Evolutionary conservation across 2,113 vertebrate species (phyloP).

Genomic region (Caranx ignobilis): DNA sequence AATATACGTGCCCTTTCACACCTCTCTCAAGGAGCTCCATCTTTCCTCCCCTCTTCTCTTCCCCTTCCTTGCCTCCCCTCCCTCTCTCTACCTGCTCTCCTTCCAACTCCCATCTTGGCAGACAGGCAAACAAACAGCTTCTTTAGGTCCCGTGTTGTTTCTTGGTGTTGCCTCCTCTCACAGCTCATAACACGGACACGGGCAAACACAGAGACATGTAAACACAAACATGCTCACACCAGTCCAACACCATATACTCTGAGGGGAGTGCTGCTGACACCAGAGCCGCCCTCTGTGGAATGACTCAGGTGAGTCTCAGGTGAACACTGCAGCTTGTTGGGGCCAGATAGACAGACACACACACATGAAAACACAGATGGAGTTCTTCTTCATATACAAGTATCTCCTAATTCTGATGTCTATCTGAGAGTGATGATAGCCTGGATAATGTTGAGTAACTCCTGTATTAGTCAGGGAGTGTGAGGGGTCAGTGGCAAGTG

Average conservation of each 20-base stretch:
- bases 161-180: constrained; percentile 67
- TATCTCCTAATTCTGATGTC: constrained; percentile 51
- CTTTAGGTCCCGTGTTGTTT: constrained; percentile 75
- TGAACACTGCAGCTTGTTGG: constrained; percentile 58
- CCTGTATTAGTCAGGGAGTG: constrained; percentile 37
- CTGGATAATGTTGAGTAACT: constrained; percentile 32
- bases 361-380: neutral
- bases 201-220: constrained; percentile 38
- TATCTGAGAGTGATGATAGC: constrained; percentile 33
- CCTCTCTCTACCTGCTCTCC: constrained; percentile 46
- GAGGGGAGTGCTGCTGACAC: constrained; percentile 65
- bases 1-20: constrained; percentile 75
- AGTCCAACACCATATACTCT: constrained; percentile 65
- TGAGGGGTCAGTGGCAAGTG: constrained; percentile 38
- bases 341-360: constrained; percentile 32
- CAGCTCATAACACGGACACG: constrained; percentile 57
- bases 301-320: constrained; percentile 73
- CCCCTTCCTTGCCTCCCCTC: constrained; percentile 16
- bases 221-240: constrained; percentile 67
- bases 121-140: constrained; percentile 82
- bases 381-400: constrained; percentile 46
- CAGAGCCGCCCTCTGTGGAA: constrained; percentile 60
- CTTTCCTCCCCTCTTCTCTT: constrained; percentile 5
- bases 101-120: constrained; percentile 66
- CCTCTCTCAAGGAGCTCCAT: constrained; percentile 62